Percentiles rank a stretch among this genome's conserved stretches.
These are phyloP conservation scores for Sturnira hondurensis DNA, from an alignment of 2,113 vertebrate species.

Conservation along the genomic window DNA sequence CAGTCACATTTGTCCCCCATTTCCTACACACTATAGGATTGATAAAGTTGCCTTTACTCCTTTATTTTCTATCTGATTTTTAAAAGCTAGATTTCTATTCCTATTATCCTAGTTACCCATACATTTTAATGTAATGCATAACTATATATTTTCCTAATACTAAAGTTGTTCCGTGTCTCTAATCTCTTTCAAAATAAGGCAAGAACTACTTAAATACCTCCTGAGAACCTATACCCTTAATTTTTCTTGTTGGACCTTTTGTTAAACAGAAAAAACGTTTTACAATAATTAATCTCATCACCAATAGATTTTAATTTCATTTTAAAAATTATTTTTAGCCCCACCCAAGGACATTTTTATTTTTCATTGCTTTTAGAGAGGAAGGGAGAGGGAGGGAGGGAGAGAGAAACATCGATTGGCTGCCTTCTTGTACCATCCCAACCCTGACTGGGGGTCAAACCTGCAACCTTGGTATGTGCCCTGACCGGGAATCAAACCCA, in stretches of 20 bases:
- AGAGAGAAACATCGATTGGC: too few relatives aligned
- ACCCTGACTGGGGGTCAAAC: too few relatives aligned
- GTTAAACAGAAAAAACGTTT: not conserved
- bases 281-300: constrained; percentile 14
- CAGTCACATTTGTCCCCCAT: not conserved
- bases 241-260: not conserved
- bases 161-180: not conserved
- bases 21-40: not conserved
- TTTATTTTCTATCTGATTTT: not conserved
- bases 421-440: too few relatives aligned
- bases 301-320: not conserved
- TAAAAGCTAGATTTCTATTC: not conserved
- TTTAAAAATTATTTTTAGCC: too few relatives aligned
- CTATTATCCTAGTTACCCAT: not conserved
- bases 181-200: not conserved
- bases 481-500: too few relatives aligned
- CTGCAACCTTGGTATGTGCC: too few relatives aligned
- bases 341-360: too few relatives aligned
- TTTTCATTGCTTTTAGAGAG: too few relatives aligned
- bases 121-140: not conserved
- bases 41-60: not conserved
- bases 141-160: constrained; percentile 18
- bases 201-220: not conserved
- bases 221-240: not conserved
- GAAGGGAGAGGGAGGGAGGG: too few relatives aligned